phyloP scores from a whole-genome alignment of 1,140 invertebrate genomes.

The Drosophila pruinosa region DNA sequence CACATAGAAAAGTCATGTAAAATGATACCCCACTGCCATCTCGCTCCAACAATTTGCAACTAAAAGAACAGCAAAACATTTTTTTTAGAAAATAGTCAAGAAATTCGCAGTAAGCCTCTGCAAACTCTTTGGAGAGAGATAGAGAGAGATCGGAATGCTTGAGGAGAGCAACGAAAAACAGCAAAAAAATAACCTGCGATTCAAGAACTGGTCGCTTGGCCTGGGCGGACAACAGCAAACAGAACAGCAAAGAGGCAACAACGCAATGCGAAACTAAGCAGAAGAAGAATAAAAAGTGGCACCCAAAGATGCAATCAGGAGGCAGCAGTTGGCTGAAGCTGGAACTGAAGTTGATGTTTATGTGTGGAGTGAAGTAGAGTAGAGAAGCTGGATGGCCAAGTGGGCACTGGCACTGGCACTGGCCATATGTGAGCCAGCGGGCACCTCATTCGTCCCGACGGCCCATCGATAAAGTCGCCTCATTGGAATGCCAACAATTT shows the following conservation, averaged over 20 bases:
- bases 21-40: conserved; percentile 64
- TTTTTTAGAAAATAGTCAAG: conserved; percentile 72
- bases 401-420: not conserved
- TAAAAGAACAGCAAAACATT: conserved; percentile 21
- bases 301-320: conserved; percentile 70
- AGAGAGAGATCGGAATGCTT: conserved; percentile 49
- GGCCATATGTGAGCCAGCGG: conserved; percentile 8
- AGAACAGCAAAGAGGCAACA: conserved; percentile 9
- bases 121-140: conserved; percentile 3
- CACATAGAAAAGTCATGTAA: conserved; percentile 77
- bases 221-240: conserved; percentile 53
- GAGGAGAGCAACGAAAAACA: not conserved
- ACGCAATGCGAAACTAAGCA: not conserved
- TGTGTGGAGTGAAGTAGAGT: conserved; percentile 2
- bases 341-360: conserved; percentile 21
- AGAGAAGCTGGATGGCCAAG: conserved; percentile 19
- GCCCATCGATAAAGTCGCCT: conserved; percentile 66
- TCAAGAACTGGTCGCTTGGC: conserved; percentile 62
- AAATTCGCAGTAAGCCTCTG: conserved; percentile 37
- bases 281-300: conserved; percentile 56
- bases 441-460: conserved; percentile 10
- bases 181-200: conserved; percentile 63
- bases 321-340: conserved; percentile 23
- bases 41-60: conserved; percentile 57
- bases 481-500: conserved; percentile 75